Evolutionary conservation across 1,140 invertebrate genomes (phyloP).

Genomic region (Meteorus sp.): DNA sequence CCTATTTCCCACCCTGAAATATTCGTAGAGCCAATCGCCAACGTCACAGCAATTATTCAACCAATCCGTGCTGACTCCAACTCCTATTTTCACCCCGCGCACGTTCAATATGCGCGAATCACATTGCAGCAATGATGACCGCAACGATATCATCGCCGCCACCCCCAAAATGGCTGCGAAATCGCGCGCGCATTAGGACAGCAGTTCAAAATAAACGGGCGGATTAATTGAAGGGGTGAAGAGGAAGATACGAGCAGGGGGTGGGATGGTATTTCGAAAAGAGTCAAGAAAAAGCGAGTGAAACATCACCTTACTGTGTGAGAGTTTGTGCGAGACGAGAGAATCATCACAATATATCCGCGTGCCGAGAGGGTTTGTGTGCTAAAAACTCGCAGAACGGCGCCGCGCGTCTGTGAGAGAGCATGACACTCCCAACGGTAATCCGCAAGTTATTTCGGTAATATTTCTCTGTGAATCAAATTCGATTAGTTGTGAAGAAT

Average conservation of each 20-base stretch:
- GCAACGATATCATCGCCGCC: conserved; percentile 38
- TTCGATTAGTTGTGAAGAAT: neutral
- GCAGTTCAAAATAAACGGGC: conserved; percentile 56
- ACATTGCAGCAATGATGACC: conserved; percentile 21
- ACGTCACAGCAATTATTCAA: neutral
- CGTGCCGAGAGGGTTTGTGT: too few species aligned
- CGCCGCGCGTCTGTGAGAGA: conserved; percentile 33
- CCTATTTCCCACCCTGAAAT: neutral
- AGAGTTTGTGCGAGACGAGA: neutral
- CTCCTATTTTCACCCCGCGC: conserved; percentile 9
- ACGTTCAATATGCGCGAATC: conserved; percentile 25
- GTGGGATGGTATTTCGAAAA: neutral
- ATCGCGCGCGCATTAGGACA: conserved; percentile 51
- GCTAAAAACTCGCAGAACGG: conserved; percentile 38
- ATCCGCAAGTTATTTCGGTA: neutral
- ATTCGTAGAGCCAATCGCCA: conserved; percentile 12
- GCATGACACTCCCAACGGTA: conserved; percentile 4
- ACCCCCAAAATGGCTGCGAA: conserved; percentile 60
- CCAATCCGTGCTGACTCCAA: conserved; percentile 5
- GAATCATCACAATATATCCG: conserved; percentile 15
- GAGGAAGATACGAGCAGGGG: neutral
- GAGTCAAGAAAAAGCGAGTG: neutral
- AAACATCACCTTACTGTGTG: neutral
- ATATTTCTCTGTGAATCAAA: neutral
- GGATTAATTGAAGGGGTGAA: conserved; percentile 54